A percentile compares a stretch with the other conserved stretches of the same genome.
These are phyloP conservation scores for Maniola jurtina DNA, from an alignment of 1,140 invertebrate genomes.

Conservation along the genomic window DNA sequence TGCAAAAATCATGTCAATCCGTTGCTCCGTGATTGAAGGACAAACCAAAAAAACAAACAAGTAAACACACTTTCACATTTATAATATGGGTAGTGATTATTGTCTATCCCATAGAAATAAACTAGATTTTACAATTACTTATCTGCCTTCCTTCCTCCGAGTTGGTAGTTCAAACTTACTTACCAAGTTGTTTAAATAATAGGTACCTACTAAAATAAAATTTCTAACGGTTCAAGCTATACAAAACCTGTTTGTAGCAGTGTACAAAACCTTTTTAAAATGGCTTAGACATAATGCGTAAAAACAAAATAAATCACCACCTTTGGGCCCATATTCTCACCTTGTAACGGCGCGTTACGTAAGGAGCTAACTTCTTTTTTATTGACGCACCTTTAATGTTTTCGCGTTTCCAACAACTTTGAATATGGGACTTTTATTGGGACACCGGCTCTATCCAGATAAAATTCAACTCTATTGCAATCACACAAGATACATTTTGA, in stretches of 20 bases:
- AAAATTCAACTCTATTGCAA: conserved; percentile 34
- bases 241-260: conserved; percentile 8
- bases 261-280: conserved; percentile 12
- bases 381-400: conserved; percentile 72
- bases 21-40: no score
- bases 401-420: conserved; percentile 69
- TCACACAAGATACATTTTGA: conserved; percentile 36
- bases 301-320: conserved; percentile 53
- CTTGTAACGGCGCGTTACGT: conserved; percentile 60
- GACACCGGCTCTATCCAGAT: conserved; percentile 15
- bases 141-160: no score
- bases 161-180: no score
- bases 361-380: conserved; percentile 76
- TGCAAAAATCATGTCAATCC: no score
- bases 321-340: conserved; percentile 54
- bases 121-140: no score
- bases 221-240: not conserved
- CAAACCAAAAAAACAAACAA: no score
- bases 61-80: no score
- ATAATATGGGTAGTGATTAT: no score
- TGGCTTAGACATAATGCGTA: conserved; percentile 28
- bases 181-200: no score
- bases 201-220: not conserved
- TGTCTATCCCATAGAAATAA: no score
- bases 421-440: conserved; percentile 69